Conservation (phyloP, 2,888 invertebrate species). For the Tinea trinotella region DNA sequence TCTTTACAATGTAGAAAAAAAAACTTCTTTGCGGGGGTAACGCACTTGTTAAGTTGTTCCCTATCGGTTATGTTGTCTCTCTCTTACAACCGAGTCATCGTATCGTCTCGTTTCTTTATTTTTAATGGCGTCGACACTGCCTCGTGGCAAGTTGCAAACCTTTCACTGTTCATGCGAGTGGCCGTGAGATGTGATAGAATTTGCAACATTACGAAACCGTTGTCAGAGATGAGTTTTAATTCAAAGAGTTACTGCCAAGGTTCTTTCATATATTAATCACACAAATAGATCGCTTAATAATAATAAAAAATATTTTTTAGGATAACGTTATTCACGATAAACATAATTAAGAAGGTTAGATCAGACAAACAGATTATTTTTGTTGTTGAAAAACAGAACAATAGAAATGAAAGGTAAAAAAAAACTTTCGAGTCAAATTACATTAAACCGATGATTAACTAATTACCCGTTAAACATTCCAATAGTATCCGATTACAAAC, state of each 20-base stretch:
- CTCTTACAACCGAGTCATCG: conserved; percentile 39
- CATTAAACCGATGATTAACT: neutral
- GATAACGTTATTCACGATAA: no score
- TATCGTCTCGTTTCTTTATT: conserved; percentile 46
- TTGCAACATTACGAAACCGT: conserved; percentile 19
- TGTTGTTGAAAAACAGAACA: neutral
- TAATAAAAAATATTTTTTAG: no score
- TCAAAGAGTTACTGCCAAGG: conserved; percentile 10
- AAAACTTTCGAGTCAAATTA: neutral
- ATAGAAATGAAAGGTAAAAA: neutral
- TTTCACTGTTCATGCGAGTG: conserved; percentile 39
- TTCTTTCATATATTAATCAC: neutral
- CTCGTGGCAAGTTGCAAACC: conserved; percentile 44
- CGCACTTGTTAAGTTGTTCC: conserved; percentile 60
- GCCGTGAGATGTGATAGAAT: conserved; percentile 22
- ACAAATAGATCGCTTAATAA: no score
- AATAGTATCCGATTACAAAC: neutral
- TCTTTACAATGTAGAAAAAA: neutral
- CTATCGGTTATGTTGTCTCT: conserved; percentile 34
- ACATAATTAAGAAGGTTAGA: no score
- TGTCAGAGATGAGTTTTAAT: conserved; percentile 1
- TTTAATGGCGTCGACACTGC: conserved; percentile 42
- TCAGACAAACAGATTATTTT: no score
- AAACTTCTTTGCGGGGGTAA: conserved; percentile 61
- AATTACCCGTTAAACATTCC: neutral